These are phyloP conservation scores for Helicorthomorpha holstii DNA, from an alignment of 1,140 invertebrate genomes.

Conservation along the genomic window DNA sequence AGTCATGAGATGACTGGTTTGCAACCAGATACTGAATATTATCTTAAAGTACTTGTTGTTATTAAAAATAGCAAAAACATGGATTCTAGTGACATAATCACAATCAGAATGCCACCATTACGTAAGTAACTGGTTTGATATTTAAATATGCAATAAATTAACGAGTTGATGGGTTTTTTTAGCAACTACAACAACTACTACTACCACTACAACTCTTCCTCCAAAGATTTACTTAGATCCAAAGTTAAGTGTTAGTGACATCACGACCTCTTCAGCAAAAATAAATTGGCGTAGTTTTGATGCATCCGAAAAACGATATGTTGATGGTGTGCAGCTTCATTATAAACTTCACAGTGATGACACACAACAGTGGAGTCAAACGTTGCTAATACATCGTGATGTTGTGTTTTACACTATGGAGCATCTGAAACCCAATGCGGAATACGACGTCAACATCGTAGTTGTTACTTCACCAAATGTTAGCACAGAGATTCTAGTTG, in stretches of 20 bases:
- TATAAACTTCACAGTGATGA: constrained; percentile 49
- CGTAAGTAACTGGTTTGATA: constrained; percentile 5
- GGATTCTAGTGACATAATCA: constrained; percentile 49
- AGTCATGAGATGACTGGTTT: constrained; percentile 60
- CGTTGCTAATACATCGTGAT: constrained; percentile 54
- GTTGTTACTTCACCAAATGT: constrained; percentile 55
- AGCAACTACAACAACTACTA: constrained; percentile 13
- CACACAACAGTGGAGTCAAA: constrained; percentile 24
- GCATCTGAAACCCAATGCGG: constrained; percentile 47
- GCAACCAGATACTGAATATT: constrained; percentile 61
- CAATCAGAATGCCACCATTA: not conserved
- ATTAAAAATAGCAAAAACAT: constrained; percentile 50
- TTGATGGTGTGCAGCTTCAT: constrained; percentile 49
- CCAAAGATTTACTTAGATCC: constrained; percentile 49
- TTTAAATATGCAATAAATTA: not conserved
- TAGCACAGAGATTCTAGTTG: constrained; percentile 47
- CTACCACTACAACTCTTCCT: constrained; percentile 34
- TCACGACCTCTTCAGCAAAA: constrained; percentile 55
- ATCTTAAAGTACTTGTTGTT: constrained; percentile 55
- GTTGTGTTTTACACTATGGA: constrained; percentile 51
- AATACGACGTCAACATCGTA: constrained; percentile 55
- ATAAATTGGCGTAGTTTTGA: constrained; percentile 64
- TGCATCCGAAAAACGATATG: constrained; percentile 54
- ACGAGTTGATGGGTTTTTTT: not conserved
- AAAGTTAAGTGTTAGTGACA: constrained; percentile 46